Evolutionary conservation across 2,113 vertebrate species (phyloP).

Genomic region (Rhinoptilus africanus): DNA sequence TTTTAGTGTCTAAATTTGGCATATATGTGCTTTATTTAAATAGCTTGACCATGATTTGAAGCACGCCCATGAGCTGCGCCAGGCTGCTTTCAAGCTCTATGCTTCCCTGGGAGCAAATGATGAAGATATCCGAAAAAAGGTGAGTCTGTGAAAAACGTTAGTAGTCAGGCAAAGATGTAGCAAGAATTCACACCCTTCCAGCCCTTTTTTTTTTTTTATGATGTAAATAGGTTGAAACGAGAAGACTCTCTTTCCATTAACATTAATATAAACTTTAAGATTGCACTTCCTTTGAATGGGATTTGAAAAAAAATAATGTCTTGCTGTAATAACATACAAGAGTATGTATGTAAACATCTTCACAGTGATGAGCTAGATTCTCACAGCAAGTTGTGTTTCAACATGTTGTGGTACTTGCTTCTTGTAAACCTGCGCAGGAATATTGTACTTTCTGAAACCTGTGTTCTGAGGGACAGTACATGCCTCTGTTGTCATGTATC

Average conservation of each 20-base stretch:
- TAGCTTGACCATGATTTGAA: slow-evolving; percentile 98
- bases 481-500: not conserved
- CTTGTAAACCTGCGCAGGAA: not conserved
- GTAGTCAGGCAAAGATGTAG: slow-evolving; percentile 13
- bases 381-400: slow-evolving; percentile 45
- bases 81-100: slow-evolving; percentile 98
- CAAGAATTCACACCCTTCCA: not conserved
- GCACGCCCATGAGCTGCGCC: slow-evolving; percentile 95
- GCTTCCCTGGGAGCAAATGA: slow-evolving; percentile 97
- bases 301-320: slow-evolving; percentile 28
- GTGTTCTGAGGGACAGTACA: not conserved
- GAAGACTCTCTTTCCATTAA: slow-evolving; percentile 24
- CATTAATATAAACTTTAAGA: not conserved
- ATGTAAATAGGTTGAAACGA: not conserved
- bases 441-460: not conserved
- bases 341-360: slow-evolving; percentile 44
- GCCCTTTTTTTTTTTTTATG: not conserved
- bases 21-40: not conserved
- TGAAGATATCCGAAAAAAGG: slow-evolving; percentile 99
- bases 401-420: slow-evolving; percentile 39
- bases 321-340: not conserved
- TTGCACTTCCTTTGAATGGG: slow-evolving; percentile 53
- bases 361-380: not conserved
- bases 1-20: not conserved
- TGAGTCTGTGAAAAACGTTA: slow-evolving; percentile 67